Base-by-base conservation (phyloP, 35 echinoderm and acorn worm genomes). In the Eucidaris tribuloides region DNA sequence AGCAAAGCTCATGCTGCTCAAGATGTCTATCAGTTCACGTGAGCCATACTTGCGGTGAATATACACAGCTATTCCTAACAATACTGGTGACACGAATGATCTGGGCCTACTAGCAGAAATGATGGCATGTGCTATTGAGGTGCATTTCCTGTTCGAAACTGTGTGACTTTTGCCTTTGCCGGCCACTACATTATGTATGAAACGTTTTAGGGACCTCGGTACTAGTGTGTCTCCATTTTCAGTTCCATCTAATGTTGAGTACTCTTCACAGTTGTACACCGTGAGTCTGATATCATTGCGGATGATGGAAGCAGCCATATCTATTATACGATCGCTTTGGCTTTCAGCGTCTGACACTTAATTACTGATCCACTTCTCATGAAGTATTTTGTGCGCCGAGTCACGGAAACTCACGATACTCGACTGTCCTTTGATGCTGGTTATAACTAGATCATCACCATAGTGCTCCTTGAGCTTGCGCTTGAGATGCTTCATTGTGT, bases 241-340 rank as follows among this genome's bases (percentile, higher is more conserved):
- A 38, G 70, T 76, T 34, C 9, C 9, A 38, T 76, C 70, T 39
- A 81, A 45, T 32, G 78, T 81, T 57, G 78, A 29, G 7, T 81
- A 81, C 48, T 81, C 48, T 45, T 59, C 54, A 59, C 78, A 54
- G 35, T 81, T 45, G 45, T 81, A 81, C 54, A 55, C 78, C 28
- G 31, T 71, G 20, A 74, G 29, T 36, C 63, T 84, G 63, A 46
- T 74, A 19, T 42, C 60, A 74, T 61, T 79, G 33, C 54, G 68
- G 50, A 79, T 1, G 48, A 78, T 87, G 18, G 38, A 79, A 43
- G 70, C 68, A 41, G 59, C 70, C 72, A 78, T 79, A 60, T 79
- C 68, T 79, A 78, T 83, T 79, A 79, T 79, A 3, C 38, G 38
- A 79, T n/a, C n/a, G n/a, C n/a, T n/a, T n/a, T n/a, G n/a, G n/a